Percentiles rank a stretch among this genome's conserved stretches.
phyloP scores from a whole-genome alignment of 2,797 vertebrate species.

The Simalia tracyae region DNA sequence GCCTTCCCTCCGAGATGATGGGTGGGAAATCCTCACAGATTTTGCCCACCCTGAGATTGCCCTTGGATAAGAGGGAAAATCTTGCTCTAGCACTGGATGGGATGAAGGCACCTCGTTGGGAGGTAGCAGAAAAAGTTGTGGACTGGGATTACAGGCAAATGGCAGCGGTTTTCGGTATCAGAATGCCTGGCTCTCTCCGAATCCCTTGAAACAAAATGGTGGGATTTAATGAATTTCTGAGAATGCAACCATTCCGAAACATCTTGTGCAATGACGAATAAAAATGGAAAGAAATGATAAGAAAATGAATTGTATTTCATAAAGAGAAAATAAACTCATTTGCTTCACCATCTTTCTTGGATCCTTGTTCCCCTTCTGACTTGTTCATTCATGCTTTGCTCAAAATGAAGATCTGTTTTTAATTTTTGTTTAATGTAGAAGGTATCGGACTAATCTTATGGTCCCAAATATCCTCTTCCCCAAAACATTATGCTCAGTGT shows the following conservation, averaged over 20 bases:
- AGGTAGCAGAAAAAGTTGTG: background rate
- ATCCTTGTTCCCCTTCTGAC: too few species aligned
- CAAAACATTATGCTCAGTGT: background rate
- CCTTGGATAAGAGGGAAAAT: background rate
- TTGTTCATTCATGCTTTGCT: background rate
- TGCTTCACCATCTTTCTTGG: background rate
- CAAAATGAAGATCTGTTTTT: background rate
- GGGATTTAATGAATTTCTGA: background rate
- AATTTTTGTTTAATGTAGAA: background rate
- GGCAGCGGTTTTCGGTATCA: background rate
- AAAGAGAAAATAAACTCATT: background rate
- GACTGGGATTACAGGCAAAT: background rate
- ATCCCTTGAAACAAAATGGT: background rate
- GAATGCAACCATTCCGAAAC: background rate
- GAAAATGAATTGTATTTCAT: constrained; percentile 1
- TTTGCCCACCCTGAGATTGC: background rate
- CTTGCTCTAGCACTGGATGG: background rate
- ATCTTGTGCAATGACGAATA: background rate
- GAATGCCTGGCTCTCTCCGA: background rate
- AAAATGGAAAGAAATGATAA: background rate
- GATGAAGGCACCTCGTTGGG: background rate
- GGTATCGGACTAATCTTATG: too few species aligned
- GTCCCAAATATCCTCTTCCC: background rate
- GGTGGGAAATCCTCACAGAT: background rate
- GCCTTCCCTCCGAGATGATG: background rate